Percentiles rank a stretch among this genome's conserved stretches.
phyloP scores from a whole-genome alignment of 2,113 vertebrate genomes.

The Seriola aureovittata region DNA sequence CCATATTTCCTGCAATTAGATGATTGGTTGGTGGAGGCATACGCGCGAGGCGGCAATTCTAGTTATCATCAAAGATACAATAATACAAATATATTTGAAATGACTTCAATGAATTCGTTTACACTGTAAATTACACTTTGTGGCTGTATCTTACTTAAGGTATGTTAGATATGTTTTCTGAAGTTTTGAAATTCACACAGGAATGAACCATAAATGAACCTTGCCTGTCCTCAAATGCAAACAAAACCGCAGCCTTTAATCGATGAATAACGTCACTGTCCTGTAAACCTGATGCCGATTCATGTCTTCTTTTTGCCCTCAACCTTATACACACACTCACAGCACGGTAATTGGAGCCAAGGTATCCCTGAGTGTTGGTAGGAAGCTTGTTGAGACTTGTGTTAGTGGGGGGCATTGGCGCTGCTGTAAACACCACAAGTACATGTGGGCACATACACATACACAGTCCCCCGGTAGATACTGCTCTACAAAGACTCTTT shows the following conservation, averaged over 20 bases:
- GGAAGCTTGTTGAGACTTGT: slow-evolving; percentile 45
- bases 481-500: slow-evolving; percentile 44
- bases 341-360: slow-evolving; percentile 46
- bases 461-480: slow-evolving; percentile 19
- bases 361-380: slow-evolving; percentile 20
- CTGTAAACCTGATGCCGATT: background rate
- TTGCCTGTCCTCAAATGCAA: background rate
- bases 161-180: background rate
- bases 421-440: slow-evolving; percentile 41
- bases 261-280: background rate
- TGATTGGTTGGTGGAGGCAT: too few relatives aligned
- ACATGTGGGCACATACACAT: slow-evolving; percentile 21
- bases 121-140: background rate
- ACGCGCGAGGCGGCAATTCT: too few relatives aligned
- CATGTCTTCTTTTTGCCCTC: slow-evolving; percentile 9
- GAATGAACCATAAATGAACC: background rate
- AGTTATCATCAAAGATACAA: too few relatives aligned
- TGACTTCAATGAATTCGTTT: background rate
- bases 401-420: slow-evolving; percentile 36
- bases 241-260: background rate
- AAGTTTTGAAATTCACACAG: slow-evolving; percentile 8
- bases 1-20: too few relatives aligned
- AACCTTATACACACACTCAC: slow-evolving; percentile 22
- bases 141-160: background rate
- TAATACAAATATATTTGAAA: background rate